Evolutionary conservation across 1,140 invertebrate genomes (phyloP).

Genomic region (Zophobas morio): DNA sequence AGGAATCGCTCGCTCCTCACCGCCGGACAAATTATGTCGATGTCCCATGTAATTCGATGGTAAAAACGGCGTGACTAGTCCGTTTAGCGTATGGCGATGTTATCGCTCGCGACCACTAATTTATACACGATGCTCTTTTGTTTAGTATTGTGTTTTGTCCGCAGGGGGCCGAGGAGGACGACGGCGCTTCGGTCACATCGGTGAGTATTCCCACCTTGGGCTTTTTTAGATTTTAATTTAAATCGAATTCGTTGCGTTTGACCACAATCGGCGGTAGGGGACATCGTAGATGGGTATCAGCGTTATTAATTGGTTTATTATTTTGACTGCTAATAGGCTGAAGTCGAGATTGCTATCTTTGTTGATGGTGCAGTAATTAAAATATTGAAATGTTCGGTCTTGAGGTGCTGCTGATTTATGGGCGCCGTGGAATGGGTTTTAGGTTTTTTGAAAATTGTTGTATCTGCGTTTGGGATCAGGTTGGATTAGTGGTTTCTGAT

Average conservation of each 20-base stretch:
- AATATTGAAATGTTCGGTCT: conserved; percentile 53
- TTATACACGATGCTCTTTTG: conserved; percentile 65
- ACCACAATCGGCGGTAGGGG: conserved; percentile 17
- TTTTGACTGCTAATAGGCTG: conserved; percentile 54
- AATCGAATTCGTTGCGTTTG: conserved; percentile 54
- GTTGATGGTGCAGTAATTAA: conserved; percentile 48
- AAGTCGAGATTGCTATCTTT: conserved; percentile 52
- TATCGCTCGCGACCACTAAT: conserved; percentile 63
- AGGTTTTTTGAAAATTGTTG: conserved; percentile 12
- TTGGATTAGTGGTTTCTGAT: background rate
- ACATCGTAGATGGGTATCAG: conserved; percentile 51
- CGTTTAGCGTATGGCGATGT: conserved; percentile 61
- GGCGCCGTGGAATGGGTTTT: background rate
- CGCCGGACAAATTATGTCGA: conserved; percentile 63
- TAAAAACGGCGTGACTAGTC: conserved; percentile 65
- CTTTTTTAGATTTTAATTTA: conserved; percentile 34
- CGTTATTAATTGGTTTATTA: conserved; percentile 56
- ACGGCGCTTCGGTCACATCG: conserved; percentile 78
- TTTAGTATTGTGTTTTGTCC: conserved; percentile 70
- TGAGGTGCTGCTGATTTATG: conserved; percentile 24
- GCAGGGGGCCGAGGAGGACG: conserved; percentile 80
- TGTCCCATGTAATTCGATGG: conserved; percentile 65
- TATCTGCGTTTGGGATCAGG: too few relatives aligned
- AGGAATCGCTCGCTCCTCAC: conserved; percentile 56
- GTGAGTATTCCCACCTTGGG: conserved; percentile 69